Evolutionary conservation across 2,888 invertebrate species (phyloP), one percentile per base, ranked within the genome.

Genomic region (Diplolepis rosae): DNA sequence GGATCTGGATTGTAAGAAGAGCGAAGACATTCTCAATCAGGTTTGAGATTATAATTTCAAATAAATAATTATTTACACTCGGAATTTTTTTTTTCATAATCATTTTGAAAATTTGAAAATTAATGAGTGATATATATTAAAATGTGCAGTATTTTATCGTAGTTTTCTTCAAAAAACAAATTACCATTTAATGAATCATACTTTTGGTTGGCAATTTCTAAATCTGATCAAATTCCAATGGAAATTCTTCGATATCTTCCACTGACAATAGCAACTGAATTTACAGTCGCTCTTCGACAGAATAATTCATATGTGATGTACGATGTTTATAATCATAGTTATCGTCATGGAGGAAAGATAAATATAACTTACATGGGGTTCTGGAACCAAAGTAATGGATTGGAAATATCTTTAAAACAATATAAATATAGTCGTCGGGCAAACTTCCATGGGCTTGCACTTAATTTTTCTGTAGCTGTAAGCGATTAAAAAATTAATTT

Each of bases 321-420:
- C 66, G 87, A 87, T 22, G 78, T 84, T 9, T 87, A 85, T 69
- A 86, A 85, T 78, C 84, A 82, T 0, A 83, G 83, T 67, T 80
- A 82, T 73, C 80, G 79, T 24, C 85, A 86, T n/a, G 84, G 83
- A 2, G 82, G 78, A 11, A 72, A 70, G 9, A 54, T 84, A 4
- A 84, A 84, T 48, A 74, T 83, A 6, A 85, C 83, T 11, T 77
- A 73, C 18, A 82, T 84, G 80, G 86, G 86, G 7, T 18, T 71
- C 22, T 87, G 86, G 86, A 71, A 75, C 30, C 4, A 15, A 4
- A 42, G 39, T 1, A 52, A 52, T 27, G 83, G 84, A n/a, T 52
- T 85, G 1, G 75, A 54, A 5, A 79, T 81, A 45, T 67, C 75
- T 9, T 76, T 83, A 0, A 81, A 75, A 4, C 83, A 85, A 69